A percentile compares a stretch with the other conserved stretches of the same genome.
Conservation (phyloP, 2,113 vertebrate species). For the Phylloscopus trochilus region DNA sequence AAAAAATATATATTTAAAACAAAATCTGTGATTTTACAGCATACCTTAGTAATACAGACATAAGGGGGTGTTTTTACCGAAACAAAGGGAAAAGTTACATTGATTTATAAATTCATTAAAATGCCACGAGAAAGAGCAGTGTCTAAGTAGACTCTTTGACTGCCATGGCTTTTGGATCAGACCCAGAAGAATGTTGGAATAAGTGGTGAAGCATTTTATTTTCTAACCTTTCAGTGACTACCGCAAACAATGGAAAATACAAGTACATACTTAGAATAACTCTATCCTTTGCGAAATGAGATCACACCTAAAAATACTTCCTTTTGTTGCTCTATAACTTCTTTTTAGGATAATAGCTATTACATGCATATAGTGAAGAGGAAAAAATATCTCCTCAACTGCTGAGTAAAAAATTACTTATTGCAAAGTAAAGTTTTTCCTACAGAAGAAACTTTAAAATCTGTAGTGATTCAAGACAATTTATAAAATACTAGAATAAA, state of each 20-base stretch:
- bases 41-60: neutral
- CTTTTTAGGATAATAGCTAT: slow-evolving; percentile 49
- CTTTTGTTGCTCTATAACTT: slow-evolving; percentile 49
- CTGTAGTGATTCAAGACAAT: neutral
- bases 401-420: neutral
- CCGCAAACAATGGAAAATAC: slow-evolving; percentile 62
- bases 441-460: neutral
- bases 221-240: slow-evolving; percentile 36
- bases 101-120: slow-evolving; percentile 25
- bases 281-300: slow-evolving; percentile 52
- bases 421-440: neutral
- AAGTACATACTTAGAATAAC: slow-evolving; percentile 62
- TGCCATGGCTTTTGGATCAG: slow-evolving; percentile 4
- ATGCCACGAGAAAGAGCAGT: neutral
- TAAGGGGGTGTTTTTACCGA: neutral
- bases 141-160: neutral
- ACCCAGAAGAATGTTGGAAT: slow-evolving; percentile 18
- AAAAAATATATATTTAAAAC: neutral
- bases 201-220: slow-evolving; percentile 31
- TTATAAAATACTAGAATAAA: neutral
- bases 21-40: neutral
- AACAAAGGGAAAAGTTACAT: neutral
- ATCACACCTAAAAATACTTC: slow-evolving; percentile 66
- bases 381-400: slow-evolving; percentile 1
- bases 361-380: slow-evolving; percentile 6